These are phyloP conservation scores for Tetramorium alpestre DNA, from an alignment of 1,140 invertebrate genomes.

Conservation along the genomic window DNA sequence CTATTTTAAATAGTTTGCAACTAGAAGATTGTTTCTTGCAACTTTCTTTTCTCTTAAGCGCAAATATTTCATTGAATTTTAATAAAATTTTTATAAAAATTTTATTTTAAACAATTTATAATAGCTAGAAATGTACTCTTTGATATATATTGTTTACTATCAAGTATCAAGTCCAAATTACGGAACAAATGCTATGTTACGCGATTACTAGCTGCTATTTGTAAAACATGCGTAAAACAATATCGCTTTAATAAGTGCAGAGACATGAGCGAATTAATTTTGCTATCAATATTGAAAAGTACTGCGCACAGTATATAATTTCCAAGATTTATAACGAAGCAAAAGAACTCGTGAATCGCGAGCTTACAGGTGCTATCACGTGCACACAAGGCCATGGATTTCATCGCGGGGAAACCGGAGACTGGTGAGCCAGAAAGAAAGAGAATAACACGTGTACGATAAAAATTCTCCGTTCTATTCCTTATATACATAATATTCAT, in stretches of 20 bases:
- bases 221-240: not conserved
- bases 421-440: slow-evolving; percentile 25
- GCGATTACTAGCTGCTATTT: not conserved
- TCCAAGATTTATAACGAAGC: not conserved
- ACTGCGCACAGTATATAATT: too few species aligned
- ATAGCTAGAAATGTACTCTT: not conserved
- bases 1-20: not conserved
- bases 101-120: not conserved
- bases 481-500: slow-evolving; percentile 81
- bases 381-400: not conserved
- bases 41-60: not conserved
- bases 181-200: not conserved
- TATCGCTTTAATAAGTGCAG: not conserved
- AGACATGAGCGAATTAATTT: not conserved
- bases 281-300: not conserved
- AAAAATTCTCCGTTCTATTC: slow-evolving; percentile 60
- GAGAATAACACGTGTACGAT: slow-evolving; percentile 42
- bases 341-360: not conserved
- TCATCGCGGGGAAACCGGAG: not conserved
- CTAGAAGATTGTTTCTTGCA: not conserved
- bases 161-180: not conserved
- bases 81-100: not conserved
- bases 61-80: not conserved
- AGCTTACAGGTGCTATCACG: not conserved
- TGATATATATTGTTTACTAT: not conserved